These are phyloP conservation scores for Lagocephalus sceleratus DNA, from an alignment of 2,797 vertebrate genomes.

Conservation along the genomic window DNA sequence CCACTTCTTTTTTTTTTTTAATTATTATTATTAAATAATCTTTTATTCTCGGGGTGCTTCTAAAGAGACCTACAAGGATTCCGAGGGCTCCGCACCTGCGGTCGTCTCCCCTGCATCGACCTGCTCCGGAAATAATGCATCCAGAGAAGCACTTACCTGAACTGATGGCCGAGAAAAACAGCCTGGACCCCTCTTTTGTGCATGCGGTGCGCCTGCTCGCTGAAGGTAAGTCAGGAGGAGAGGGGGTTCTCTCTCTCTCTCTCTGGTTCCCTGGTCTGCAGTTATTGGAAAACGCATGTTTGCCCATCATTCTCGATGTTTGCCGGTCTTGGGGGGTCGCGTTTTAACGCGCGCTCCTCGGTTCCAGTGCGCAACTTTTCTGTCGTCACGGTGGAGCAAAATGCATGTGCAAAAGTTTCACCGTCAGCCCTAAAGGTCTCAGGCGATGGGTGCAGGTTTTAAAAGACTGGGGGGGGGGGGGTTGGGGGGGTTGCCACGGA, in stretches of 20 bases:
- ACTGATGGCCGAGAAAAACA: slow-evolving; percentile 92
- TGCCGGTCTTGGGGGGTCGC: too few species aligned
- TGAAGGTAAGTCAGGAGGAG: slow-evolving; percentile 80
- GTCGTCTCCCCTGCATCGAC: slow-evolving; percentile 71
- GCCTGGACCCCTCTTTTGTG: slow-evolving; percentile 89
- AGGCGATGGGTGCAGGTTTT: too few species aligned
- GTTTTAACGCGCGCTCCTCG: background rate
- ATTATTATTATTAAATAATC: too few species aligned
- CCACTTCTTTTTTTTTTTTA: background rate
- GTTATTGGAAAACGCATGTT: background rate
- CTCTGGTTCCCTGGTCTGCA: background rate
- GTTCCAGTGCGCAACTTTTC: slow-evolving; percentile 44
- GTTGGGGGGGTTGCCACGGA: too few species aligned
- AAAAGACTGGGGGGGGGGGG: too few species aligned
- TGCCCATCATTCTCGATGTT: background rate
- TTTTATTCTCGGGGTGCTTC: background rate
- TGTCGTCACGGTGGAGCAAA: background rate
- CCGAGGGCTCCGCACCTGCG: slow-evolving; percentile 52
- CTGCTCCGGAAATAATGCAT: slow-evolving; percentile 80
- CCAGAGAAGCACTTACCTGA: slow-evolving; percentile 92
- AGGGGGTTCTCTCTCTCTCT: background rate
- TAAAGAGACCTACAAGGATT: slow-evolving; percentile 36
- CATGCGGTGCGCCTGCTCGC: slow-evolving; percentile 90
- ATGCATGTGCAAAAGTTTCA: too few species aligned
- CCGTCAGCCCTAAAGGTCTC: too few species aligned